Evolutionary conservation across 2,888 invertebrate genomes (phyloP), one percentile per base, ranked within the genome.

Genomic region (Spisula subtruncata): DNA sequence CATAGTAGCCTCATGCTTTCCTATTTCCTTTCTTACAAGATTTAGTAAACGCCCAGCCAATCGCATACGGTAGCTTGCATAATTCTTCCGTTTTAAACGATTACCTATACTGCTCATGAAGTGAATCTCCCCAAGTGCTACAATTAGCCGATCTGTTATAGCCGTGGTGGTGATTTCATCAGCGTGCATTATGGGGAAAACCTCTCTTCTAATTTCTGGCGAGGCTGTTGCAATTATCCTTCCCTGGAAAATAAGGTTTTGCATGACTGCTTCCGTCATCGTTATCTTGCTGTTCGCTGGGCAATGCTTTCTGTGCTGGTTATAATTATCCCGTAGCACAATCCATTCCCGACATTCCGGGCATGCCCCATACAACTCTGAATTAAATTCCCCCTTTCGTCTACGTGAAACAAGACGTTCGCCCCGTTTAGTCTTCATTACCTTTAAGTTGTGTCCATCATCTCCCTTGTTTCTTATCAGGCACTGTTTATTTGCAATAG

Each of bases 271-370:
- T 10, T 46, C 32, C 14, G 41, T n/a, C 48, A 60, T 54, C 41
- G 84, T 25, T 20, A 60, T 83, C 18, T 79, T 71, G 5, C n/a
- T 8, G 8, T 87, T 87, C 32, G 32, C 29, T 29, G 88, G 80
- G 41, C 90, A 88, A 18, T 48, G 32, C 2, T 51, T 56, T 29
- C 14, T 83, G 35, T 90, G 87, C 25, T 85, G 75, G 25, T 12
- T 25, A 81, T 82, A 89, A 54, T 83, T 87, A 0, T 88, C 51
- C 41, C 54, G 80, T n/a, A 90, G 54, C 35, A 35, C 46, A 4
- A 91, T 82, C 90, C 89, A 91, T 80, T 87, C 89, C 5, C 66
- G 10, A 41, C 90, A 91, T 20, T 91, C 51, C 18, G 90, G 90
- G 41, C 90, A 91, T 20, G 86, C 71, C 8, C 90, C 88, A 87